Evolutionary conservation across 2,888 invertebrate species (phyloP).

Genomic region (Leptopilina syphax): DNA sequence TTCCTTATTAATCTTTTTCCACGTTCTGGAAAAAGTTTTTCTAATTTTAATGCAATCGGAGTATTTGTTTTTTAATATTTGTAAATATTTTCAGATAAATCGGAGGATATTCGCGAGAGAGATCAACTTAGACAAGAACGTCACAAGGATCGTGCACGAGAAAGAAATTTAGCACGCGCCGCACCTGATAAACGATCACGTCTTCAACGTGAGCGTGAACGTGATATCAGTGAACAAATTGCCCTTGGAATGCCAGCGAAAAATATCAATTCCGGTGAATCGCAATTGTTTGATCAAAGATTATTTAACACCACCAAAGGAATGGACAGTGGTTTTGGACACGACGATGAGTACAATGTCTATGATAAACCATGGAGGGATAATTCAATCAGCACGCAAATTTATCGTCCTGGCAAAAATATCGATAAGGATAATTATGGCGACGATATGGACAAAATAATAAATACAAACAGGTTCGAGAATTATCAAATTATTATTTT

Average conservation of each 20-base stretch:
- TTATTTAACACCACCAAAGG: slow-evolving; percentile 95
- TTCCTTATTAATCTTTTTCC: too few relatives aligned
- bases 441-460: slow-evolving; percentile 91
- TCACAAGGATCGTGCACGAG: slow-evolving; percentile 93
- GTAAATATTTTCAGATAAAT: slow-evolving; percentile 75
- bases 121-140: slow-evolving; percentile 92
- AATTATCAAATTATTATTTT: slow-evolving; percentile 21
- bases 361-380: slow-evolving; percentile 99
- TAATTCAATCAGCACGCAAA: slow-evolving; percentile 90
- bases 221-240: slow-evolving; percentile 99
- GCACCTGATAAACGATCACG: slow-evolving; percentile 96
- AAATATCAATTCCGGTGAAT: slow-evolving; percentile 83
- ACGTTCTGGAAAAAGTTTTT: too few relatives aligned
- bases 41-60: too few relatives aligned
- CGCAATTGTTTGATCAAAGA: slow-evolving; percentile 92
- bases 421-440: slow-evolving; percentile 94
- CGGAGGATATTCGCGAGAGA: slow-evolving; percentile 88
- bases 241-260: slow-evolving; percentile 96
- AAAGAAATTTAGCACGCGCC: slow-evolving; percentile 94
- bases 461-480: slow-evolving; percentile 88
- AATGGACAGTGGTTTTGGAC: slow-evolving; percentile 96
- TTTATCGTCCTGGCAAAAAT: slow-evolving; percentile 93
- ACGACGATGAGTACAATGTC: slow-evolving; percentile 98
- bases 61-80: too few relatives aligned
- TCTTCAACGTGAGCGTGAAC: slow-evolving; percentile 92